Evolutionary conservation across 2,113 vertebrate genomes (phyloP).

Genomic region (Vulpes ferrilata): DNA sequence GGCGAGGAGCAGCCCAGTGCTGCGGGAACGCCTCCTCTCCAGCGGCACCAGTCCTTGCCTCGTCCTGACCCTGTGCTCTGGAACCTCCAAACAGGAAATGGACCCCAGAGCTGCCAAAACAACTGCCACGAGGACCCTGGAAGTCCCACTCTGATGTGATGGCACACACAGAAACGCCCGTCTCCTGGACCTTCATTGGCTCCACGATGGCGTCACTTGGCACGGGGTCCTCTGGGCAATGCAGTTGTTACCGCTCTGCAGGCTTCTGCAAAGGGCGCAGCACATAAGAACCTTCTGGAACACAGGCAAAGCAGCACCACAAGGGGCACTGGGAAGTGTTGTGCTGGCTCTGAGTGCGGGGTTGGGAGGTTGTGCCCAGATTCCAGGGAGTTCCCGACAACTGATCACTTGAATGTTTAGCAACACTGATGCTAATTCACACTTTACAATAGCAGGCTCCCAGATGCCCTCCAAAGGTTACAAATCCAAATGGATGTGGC

Average conservation of each 20-base stretch:
- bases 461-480: not conserved
- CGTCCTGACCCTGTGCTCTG: rapidly evolving
- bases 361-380: not conserved
- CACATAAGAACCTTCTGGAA: not conserved
- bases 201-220: not conserved
- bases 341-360: no score
- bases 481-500: not conserved
- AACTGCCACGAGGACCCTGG: not conserved
- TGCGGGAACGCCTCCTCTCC: no score
- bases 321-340: no score
- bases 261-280: rapidly evolving
- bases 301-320: not conserved
- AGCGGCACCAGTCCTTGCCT: not conserved
- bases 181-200: slow-evolving; percentile 50
- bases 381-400: not conserved
- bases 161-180: not conserved
- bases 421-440: not conserved
- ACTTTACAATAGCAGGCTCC: not conserved
- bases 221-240: not conserved
- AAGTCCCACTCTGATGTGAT: not conserved
- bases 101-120: not conserved
- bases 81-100: not conserved
- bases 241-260: not conserved
- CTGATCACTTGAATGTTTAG: not conserved
- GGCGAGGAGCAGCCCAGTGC: not conserved